Evolutionary conservation across 2,113 vertebrate genomes (phyloP).

Genomic region (Calidris pygmaea): DNA sequence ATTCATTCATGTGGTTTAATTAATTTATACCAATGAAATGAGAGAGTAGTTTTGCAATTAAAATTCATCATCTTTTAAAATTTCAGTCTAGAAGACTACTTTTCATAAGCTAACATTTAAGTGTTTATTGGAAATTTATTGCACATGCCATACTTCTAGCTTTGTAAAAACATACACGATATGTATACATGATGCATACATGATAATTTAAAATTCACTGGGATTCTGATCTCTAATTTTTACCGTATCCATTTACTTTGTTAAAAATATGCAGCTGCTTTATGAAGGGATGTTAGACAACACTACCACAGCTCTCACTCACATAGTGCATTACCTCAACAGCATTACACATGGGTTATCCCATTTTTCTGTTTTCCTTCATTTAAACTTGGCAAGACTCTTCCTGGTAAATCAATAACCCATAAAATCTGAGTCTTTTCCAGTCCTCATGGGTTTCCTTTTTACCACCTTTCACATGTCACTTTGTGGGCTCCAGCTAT

Average conservation of each 20-base stretch:
- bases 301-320: background rate
- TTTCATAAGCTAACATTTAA: background rate
- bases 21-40: background rate
- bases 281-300: background rate
- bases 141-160: background rate
- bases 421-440: conserved; percentile 16
- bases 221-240: background rate
- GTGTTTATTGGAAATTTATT: background rate
- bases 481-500: conserved; percentile 24
- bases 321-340: background rate
- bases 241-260: background rate
- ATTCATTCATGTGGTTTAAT: background rate
- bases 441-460: background rate
- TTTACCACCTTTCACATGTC: conserved; percentile 35
- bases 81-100: background rate
- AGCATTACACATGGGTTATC: background rate
- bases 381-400: conserved; percentile 13
- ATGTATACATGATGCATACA: background rate
- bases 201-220: background rate
- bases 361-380: conserved; percentile 32
- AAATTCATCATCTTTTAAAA: background rate
- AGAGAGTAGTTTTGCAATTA: background rate
- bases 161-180: background rate
- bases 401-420: conserved; percentile 40
- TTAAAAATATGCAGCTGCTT: background rate